Base-by-base conservation (phyloP, 2,113 vertebrate species). In the Salvator merianae region DNA sequence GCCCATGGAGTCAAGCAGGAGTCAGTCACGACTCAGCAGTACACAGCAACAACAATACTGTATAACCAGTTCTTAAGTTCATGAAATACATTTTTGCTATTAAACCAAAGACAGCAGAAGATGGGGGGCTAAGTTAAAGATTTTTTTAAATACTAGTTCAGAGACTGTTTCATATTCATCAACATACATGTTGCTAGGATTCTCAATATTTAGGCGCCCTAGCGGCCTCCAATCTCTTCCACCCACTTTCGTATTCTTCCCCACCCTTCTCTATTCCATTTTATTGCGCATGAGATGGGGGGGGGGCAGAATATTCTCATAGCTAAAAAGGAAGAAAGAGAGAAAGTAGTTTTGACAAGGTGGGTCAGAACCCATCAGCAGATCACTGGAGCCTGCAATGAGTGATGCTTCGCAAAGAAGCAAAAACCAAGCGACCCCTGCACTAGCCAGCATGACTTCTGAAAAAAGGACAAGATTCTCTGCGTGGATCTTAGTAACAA, bases 391-490 rank as follows among this genome's bases (percentile, higher is more conserved):
- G 55, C 30, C n/a, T 79, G 22, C 69, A 30, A 53, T 20, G 43
- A 83, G 40, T 34, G n/a, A 53, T 36, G 22, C 14, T 65, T 47
- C 65, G 55, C 22, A 63, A 40, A 55, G 3, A 22, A 40, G 53
- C 53, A 70, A 84, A 59, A 74, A 65, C 30, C 59, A 5, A 18
- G 50, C 38, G 7, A 72, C 69, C 24, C 30, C 24, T 59, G 14
- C 22, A 10, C 26, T 43, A 6, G 3, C 24, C 66, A 34, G 30
- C 18, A 28, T 10, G 76, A 47, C 38, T 79, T 63, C 53, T n/a
- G 69, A 30, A 73, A 82, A 59, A 74, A 43, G 70, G 70, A 47
- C 70, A 73, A 7, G 70, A n/a, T 74, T 74, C 38, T 73, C 78
- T 77, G 30, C 22, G 14, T 65, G 55, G 69, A 73, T 73, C 16